A percentile compares a stretch with the other conserved stretches of the same genome.
Conservation (phyloP, 2,797 vertebrate species). For the Cheirogaleus major region DNA sequence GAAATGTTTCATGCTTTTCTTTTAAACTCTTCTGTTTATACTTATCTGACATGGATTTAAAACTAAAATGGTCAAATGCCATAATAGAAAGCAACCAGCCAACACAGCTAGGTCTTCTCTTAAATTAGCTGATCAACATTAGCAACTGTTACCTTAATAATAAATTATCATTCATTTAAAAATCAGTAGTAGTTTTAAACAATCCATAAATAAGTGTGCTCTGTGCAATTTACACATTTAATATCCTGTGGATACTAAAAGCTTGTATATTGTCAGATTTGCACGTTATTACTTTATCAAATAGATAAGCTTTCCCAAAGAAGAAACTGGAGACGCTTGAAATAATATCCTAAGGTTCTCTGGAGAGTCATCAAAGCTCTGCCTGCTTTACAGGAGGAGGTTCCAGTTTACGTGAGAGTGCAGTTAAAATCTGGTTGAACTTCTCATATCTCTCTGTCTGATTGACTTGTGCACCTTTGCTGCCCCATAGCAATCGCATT, state of each 20-base stretch:
- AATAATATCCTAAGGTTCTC: not conserved
- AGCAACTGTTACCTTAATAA: conserved; percentile 74
- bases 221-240: conserved; percentile 82
- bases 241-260: conserved; percentile 76
- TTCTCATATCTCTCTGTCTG: conserved; percentile 95
- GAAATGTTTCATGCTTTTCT: conserved; percentile 67
- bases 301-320: conserved; percentile 63
- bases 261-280: conserved; percentile 67
- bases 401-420: conserved; percentile 96
- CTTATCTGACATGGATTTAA: conserved; percentile 66
- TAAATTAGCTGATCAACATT: conserved; percentile 60
- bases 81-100: conserved; percentile 51
- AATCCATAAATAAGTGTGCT: conserved; percentile 83
- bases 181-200: conserved; percentile 86
- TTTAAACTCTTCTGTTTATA: conserved; percentile 84
- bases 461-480: conserved; percentile 95
- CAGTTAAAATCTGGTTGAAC: conserved; percentile 97
- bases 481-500: conserved; percentile 97
- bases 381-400: conserved; percentile 83
- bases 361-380: conserved; percentile 76
- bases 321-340: conserved; percentile 61
- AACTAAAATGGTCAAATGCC: conserved; percentile 70
- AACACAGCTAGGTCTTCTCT: conserved; percentile 29
- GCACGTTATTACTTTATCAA: conserved; percentile 50
- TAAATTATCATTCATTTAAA: conserved; percentile 86